A percentile compares a stretch with the other conserved stretches of the same genome.
Evolutionary conservation across 2,797 vertebrate species (phyloP).

Genomic region (Vespertilio murinus): DNA sequence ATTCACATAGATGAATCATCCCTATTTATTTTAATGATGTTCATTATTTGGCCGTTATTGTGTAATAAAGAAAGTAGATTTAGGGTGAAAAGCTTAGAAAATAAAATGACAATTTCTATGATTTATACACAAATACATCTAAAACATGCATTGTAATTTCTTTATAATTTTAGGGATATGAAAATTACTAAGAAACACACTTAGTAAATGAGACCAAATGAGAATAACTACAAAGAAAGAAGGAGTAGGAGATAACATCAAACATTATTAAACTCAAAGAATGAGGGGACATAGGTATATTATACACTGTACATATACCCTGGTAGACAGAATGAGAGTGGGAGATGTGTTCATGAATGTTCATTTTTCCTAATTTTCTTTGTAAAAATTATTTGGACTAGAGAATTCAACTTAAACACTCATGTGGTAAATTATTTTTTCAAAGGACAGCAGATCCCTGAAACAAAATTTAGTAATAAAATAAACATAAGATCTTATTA

Average conservation of each 20-base stretch:
- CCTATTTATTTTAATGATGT: slow-evolving; percentile 25
- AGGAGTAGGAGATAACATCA: neutral
- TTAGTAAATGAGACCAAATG: neutral
- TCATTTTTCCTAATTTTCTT: neutral
- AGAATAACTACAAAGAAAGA: neutral
- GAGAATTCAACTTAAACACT: neutral
- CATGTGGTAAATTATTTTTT: neutral
- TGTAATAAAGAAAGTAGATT: neutral
- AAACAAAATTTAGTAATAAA: neutral
- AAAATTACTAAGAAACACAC: neutral
- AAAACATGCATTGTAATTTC: neutral
- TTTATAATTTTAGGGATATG: neutral
- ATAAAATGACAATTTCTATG: neutral
- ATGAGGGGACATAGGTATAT: neutral
- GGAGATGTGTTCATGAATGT: neutral
- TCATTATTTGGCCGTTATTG: slow-evolving; percentile 26
- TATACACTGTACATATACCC: neutral
- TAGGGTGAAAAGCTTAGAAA: neutral
- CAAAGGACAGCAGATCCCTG: neutral
- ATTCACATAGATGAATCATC: slow-evolving; percentile 27
- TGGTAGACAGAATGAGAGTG: neutral
- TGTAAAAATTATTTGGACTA: neutral
- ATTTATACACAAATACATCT: neutral
- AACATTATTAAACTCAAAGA: neutral
- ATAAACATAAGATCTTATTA: neutral